Conservation (phyloP, 2,888 invertebrate species). For the Hedya salicella region DNA sequence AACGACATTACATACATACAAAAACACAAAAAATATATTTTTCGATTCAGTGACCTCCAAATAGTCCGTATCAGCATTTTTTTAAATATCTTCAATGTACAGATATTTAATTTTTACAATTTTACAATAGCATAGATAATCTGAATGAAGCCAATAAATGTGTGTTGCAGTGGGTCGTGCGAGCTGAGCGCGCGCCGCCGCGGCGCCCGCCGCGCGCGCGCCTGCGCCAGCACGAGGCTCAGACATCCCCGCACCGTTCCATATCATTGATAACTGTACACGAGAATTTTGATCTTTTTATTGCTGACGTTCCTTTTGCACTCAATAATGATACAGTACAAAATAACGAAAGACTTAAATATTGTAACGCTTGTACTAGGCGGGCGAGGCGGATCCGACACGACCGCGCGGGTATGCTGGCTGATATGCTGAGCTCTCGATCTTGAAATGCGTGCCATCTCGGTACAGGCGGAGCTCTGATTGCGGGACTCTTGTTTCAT, state of each 20-base stretch:
- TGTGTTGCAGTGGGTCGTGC: slow-evolving; percentile 26
- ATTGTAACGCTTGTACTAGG: slow-evolving; percentile 30
- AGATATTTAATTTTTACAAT: too few species aligned
- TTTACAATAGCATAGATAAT: background rate
- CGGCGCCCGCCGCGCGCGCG: background rate
- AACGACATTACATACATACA: too few species aligned
- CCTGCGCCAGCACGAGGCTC: background rate
- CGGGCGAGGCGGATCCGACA: slow-evolving; percentile 37
- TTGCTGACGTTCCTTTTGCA: slow-evolving; percentile 55
- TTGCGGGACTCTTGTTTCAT: background rate
- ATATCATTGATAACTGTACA: slow-evolving; percentile 44
- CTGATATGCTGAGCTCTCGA: background rate
- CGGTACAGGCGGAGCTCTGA: slow-evolving; percentile 1
- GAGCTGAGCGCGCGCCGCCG: slow-evolving; percentile 20
- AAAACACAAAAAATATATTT: too few species aligned
- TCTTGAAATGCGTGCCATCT: background rate
- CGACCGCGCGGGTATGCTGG: too few species aligned
- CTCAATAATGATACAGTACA: slow-evolving; percentile 60
- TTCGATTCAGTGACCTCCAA: too few species aligned
- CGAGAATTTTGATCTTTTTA: slow-evolving; percentile 39
- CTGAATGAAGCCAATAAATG: background rate
- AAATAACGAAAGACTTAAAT: slow-evolving; percentile 47
- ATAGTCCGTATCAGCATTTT: too few species aligned
- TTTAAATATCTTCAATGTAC: too few species aligned
- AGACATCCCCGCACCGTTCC: slow-evolving; percentile 39